Base-by-base conservation (phyloP, 2,888 invertebrate genomes). In the Drosophila villosipedis region DNA sequence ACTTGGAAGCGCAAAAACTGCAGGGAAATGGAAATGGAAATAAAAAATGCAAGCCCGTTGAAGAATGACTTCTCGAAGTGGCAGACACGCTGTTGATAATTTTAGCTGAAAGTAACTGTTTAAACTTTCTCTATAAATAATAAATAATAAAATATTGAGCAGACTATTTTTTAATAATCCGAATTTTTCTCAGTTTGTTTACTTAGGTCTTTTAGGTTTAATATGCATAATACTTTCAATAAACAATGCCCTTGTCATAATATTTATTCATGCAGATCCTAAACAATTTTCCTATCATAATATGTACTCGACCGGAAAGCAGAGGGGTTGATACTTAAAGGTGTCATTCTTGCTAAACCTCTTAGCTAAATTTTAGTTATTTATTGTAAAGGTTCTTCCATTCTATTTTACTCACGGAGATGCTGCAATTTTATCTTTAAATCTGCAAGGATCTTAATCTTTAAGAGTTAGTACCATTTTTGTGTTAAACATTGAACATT, bases 1-100 rank as follows among this genome's bases (percentile, higher is more conserved):
- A 70, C 76, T 82, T 67, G 62, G 35, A 16, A 41, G 5, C 35
- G 53, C 53, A 47, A 30, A 47, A 25, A 54, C 16, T 4, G 22
- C 16, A 25, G 9, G 4, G 14, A 19, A 30, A 31, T 10, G 4
- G 14, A 19, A 30, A 31, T 10, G 22, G 14, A 28, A 54, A 62
- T 33, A 41, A 12, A 57, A 60, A 35, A 35, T 43, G 43, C 14
- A 22, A 62, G 19, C 28, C 12, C 16, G 25, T 30, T 58, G 30
- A 49, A 41, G n/a, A 30, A 35, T 2, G 9, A n/a, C 12, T 14
- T 3, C 7, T 25, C 33, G 16, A 28, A 41, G 12, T 3, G 16
- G 25, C 4, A 37, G 37, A 57, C 57, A 63, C 59, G 43, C 33
- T 39, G 19, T 28, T 43, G 19, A 14, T 19, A n/a, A 25, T n/a